Evolutionary conservation across 2,797 vertebrate genomes (phyloP).

Genomic region (Atherinosoma microstoma): DNA sequence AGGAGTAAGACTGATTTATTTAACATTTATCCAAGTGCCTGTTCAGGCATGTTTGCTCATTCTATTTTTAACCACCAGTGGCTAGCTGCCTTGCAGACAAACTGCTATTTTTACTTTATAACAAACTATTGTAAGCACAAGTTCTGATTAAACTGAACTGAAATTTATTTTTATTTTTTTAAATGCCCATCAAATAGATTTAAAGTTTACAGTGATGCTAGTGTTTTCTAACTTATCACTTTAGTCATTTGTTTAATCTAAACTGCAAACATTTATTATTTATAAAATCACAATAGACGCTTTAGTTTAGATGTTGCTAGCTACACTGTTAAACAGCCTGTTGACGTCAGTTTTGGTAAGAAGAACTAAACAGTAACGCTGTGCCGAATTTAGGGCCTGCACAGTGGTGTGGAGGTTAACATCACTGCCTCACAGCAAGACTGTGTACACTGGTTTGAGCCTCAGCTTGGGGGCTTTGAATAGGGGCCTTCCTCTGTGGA

Average conservation of each 20-base stretch:
- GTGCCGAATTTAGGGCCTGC: too few relatives aligned
- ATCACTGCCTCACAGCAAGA: too few relatives aligned
- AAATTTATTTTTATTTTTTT: conserved; percentile 1
- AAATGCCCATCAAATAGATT: conserved; percentile 1
- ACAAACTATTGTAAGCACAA: background rate
- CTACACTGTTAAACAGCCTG: too few relatives aligned
- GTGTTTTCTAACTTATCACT: background rate
- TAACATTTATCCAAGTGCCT: conserved; percentile 34
- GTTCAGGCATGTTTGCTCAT: conserved; percentile 30
- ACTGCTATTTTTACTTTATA: conserved; percentile 11
- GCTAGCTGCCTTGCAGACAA: conserved; percentile 20
- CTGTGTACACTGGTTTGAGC: too few relatives aligned
- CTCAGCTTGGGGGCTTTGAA: too few relatives aligned
- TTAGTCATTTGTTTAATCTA: background rate
- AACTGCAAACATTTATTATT: background rate
- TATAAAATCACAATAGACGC: too few relatives aligned
- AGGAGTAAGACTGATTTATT: conserved; percentile 31
- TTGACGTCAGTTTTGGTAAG: too few relatives aligned
- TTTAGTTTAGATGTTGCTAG: too few relatives aligned
- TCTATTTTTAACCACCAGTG: conserved; percentile 27
- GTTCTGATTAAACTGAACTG: conserved; percentile 7
- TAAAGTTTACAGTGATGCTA: background rate
- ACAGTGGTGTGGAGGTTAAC: too few relatives aligned
- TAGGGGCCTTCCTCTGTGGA: too few relatives aligned
- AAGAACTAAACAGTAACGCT: too few relatives aligned